Conservation (phyloP, 2,797 vertebrate genomes). For the Channa striata region DNA sequence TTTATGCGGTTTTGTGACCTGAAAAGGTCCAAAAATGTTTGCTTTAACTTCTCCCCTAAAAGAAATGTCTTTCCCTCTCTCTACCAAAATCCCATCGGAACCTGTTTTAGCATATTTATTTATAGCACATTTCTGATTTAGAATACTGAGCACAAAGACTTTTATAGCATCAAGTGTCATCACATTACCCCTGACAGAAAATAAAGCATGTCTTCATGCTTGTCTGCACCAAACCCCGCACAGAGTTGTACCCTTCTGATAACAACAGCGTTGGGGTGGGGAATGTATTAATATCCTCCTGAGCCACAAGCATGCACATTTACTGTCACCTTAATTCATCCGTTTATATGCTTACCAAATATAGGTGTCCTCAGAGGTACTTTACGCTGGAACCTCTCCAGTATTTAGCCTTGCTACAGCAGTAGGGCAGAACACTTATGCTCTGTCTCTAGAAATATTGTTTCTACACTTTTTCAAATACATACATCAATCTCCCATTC, state of each 20-base stretch:
- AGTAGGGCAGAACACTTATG: background rate
- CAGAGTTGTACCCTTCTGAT: conserved; percentile 57
- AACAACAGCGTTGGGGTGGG: conserved; percentile 57
- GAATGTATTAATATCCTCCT: conserved; percentile 66
- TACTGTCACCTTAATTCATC: conserved; percentile 68
- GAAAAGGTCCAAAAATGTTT: conserved; percentile 47
- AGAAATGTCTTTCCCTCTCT: background rate
- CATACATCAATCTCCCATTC: no score
- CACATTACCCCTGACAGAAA: conserved; percentile 66
- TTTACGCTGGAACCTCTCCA: conserved; percentile 31
- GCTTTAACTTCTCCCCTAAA: conserved; percentile 46
- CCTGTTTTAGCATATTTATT: conserved; percentile 74
- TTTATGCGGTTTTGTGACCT: conserved; percentile 45
- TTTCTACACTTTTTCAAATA: conserved; percentile 7
- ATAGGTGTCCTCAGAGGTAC: conserved; percentile 45
- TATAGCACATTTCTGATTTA: conserved; percentile 70
- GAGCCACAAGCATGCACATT: conserved; percentile 62
- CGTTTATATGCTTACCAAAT: conserved; percentile 50
- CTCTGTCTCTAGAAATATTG: background rate
- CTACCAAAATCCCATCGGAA: conserved; percentile 52
- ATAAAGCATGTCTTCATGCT: conserved; percentile 71
- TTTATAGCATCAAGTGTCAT: conserved; percentile 66
- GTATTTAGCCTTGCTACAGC: background rate
- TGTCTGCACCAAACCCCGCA: conserved; percentile 64
- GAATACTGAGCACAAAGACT: conserved; percentile 51